Evolutionary conservation across 92 coral and sea anemone genomes (phyloP).

Genomic region (Nematostella vectensis): DNA sequence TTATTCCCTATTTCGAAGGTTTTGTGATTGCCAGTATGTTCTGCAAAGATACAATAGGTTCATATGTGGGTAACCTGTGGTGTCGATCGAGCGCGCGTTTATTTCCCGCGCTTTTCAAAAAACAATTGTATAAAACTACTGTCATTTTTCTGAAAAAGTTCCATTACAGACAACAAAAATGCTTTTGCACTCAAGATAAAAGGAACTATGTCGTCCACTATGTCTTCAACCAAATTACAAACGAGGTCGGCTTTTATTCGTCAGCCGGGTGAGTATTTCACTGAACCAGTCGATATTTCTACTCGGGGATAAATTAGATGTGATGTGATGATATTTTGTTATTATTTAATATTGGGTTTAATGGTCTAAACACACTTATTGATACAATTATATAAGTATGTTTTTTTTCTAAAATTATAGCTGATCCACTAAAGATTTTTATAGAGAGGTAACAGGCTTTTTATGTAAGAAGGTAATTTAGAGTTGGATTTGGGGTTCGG

Average conservation of each 20-base stretch:
- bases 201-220: too few relatives aligned
- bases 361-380: too few relatives aligned
- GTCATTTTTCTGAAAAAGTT: neutral
- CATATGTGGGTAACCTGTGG: neutral
- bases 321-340: neutral
- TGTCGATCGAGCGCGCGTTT: neutral
- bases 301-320: neutral
- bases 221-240: slow-evolving; percentile 10
- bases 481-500: too few relatives aligned
- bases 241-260: slow-evolving; percentile 60
- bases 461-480: too few relatives aligned
- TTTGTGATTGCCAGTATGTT: too few relatives aligned
- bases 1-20: too few relatives aligned
- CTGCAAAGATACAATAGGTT: neutral
- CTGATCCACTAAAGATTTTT: too few relatives aligned
- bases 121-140: neutral
- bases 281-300: neutral
- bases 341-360: too few relatives aligned
- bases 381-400: too few relatives aligned
- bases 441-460: too few relatives aligned
- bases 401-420: too few relatives aligned
- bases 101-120: neutral
- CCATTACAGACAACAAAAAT: neutral
- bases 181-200: too few relatives aligned
- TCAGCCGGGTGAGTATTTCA: slow-evolving; percentile 76